These are phyloP conservation scores for Aulostomus chinensis DNA, from an alignment of 2,797 vertebrate species.

Conservation along the genomic window DNA sequence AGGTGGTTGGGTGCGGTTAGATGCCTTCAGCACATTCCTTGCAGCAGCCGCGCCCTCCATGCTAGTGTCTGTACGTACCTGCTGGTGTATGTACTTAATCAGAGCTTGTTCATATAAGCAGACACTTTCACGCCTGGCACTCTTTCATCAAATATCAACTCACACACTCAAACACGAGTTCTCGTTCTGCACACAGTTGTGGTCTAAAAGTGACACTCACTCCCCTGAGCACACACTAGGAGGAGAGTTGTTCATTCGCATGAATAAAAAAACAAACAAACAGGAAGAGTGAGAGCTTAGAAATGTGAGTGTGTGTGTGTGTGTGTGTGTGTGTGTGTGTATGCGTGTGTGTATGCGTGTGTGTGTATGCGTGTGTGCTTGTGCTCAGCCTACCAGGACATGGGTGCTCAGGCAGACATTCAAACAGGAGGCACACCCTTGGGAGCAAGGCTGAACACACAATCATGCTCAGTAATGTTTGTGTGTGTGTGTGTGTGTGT, in stretches of 20 bases:
- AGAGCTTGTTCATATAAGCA: conserved; percentile 16
- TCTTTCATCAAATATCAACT: not conserved
- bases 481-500: conserved; percentile 4
- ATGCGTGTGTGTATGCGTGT: not conserved
- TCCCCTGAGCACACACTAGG: too few species aligned
- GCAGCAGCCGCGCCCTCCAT: conserved; percentile 49
- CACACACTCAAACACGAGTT: not conserved
- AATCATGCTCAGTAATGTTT: conserved; percentile 17
- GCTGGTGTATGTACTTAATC: conserved; percentile 45
- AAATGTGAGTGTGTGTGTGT: conserved; percentile 1
- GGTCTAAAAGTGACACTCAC: not conserved
- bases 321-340: not conserved
- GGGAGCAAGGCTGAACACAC: conserved; percentile 38
- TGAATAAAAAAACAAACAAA: not conserved
- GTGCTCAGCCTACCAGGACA: not conserved
- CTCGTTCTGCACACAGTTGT: not conserved
- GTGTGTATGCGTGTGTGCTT: not conserved
- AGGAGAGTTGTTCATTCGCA: conserved; percentile 38
- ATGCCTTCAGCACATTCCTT: conserved; percentile 74
- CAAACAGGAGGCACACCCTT: conserved; percentile 53
- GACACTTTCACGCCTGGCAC: conserved; percentile 11
- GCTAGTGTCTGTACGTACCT: conserved; percentile 26
- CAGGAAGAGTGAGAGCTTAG: not conserved
- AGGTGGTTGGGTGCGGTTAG: conserved; percentile 62
- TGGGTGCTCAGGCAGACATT: conserved; percentile 15